These are phyloP conservation scores for Misgurnus mizolepis DNA, from an alignment of 2,113 vertebrate genomes.

Conservation along the genomic window DNA sequence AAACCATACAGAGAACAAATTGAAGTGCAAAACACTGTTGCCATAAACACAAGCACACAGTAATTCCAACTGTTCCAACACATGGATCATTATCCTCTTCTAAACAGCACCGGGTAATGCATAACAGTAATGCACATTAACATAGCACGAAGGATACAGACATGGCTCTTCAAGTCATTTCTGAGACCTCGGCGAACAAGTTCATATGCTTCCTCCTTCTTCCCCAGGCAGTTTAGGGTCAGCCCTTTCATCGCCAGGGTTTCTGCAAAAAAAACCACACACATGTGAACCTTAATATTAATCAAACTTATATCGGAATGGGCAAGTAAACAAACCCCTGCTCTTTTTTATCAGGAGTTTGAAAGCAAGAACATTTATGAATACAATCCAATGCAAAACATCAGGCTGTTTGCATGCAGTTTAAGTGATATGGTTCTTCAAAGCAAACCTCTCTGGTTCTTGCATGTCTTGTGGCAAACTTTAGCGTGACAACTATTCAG, in stretches of 20 bases:
- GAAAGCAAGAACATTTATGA: too few species aligned
- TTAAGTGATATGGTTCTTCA: too few species aligned
- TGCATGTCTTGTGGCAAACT: too few species aligned
- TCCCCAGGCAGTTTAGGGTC: slow-evolving; percentile 95
- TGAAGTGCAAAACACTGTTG: background rate
- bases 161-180: slow-evolving; percentile 97
- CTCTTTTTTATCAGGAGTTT: background rate
- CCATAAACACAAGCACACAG: slow-evolving; percentile 3
- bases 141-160: slow-evolving; percentile 89
- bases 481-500: too few species aligned
- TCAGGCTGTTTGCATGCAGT: too few species aligned
- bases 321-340: background rate
- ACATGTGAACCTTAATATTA: background rate
- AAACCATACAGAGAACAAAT: background rate
- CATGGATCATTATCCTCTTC: background rate
- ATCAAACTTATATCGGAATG: background rate
- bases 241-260: slow-evolving; percentile 98
- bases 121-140: background rate
- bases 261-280: slow-evolving; percentile 72
- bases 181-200: slow-evolving; percentile 93
- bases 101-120: background rate
- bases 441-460: too few species aligned
- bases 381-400: too few species aligned
- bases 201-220: slow-evolving; percentile 98
- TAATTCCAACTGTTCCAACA: background rate